Base-by-base conservation (phyloP, 64 coral and sea anemone genomes). In the Catalaphyllia jardinei region DNA sequence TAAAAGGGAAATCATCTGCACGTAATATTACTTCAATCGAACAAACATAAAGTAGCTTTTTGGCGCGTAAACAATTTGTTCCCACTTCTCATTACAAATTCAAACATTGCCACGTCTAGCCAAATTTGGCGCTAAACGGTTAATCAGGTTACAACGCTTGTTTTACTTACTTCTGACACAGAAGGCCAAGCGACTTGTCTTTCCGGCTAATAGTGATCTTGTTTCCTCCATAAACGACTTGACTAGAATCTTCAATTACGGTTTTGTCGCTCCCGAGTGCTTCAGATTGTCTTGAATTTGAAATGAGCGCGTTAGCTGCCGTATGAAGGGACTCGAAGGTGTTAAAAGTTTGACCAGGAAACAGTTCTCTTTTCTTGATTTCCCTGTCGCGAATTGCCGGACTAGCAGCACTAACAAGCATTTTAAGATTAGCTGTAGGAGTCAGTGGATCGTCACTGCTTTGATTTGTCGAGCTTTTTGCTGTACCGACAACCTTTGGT, bases 371-470 rank as follows among this genome's bases (percentile, higher is more conserved):
- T 80, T 98, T 98, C 33, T 92, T 98, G 54, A 71, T 94, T 77
- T 98, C 95, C 14, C 95, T 92, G 87, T 98, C 95, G 69, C 92
- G 88, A 72, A 98, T 98, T 76, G 92, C 92, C 52, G 95, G 95
- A 42, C 95, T 98, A 24, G 95, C 95, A 74, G 95, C 95, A 89
- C 89, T 98, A 29, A 98, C 95, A 19, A 98, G 77, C 86, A 98
- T 98, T 94, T 98, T 98, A 51, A 98, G 89, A 89, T 98, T 98
- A 62, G 95, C 95, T 22, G 92, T 94, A 60, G 95, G 95, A 88
- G 95, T 98, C 39, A 98, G 73, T 29, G 95, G 95, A 62, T 98
- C 95, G 35, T 98, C 95, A 4, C 62, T 33, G 27, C 52, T 91
- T 16, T 83, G 72, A 71, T 94, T 83, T 64, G 73, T 77, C 24